Percentiles rank a stretch among this genome's conserved stretches.
Evolutionary conservation across 2,888 invertebrate species (phyloP).

Genomic region (Ceriagrion tenellum): DNA sequence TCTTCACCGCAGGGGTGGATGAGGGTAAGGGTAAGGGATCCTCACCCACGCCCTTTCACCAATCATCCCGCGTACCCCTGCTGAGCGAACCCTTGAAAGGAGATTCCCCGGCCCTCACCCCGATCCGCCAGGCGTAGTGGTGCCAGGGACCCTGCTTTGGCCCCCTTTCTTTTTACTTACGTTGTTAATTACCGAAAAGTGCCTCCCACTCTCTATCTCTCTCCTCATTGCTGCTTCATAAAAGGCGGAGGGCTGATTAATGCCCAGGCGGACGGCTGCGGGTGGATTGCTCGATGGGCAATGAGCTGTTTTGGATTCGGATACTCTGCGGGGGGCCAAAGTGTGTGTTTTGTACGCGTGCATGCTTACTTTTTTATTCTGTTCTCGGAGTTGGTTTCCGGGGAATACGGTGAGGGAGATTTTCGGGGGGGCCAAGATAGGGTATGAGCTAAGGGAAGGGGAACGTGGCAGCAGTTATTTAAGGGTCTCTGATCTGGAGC

Average conservation of each 20-base stretch:
- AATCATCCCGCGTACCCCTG: not conserved
- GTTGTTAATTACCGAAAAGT: conserved; percentile 65
- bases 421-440: not conserved
- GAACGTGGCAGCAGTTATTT: not conserved
- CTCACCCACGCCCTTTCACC: not conserved
- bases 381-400: not conserved
- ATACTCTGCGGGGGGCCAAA: not conserved
- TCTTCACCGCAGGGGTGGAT: not conserved
- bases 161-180: conserved; percentile 60
- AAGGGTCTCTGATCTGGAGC: not conserved
- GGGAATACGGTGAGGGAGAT: not conserved
- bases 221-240: not conserved
- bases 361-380: not conserved
- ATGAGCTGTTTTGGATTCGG: not conserved
- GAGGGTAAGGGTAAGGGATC: too few species aligned
- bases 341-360: too few species aligned
- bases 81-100: not conserved
- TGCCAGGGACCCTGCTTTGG: conserved; percentile 16
- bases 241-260: conserved; percentile 63
- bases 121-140: not conserved
- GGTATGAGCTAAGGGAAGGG: not conserved
- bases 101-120: not conserved
- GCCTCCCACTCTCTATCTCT: too few species aligned
- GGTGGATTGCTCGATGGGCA: not conserved
- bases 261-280: not conserved